Conservation (phyloP, 2,113 vertebrate genomes). For the Saimiri boliviensis region DNA sequence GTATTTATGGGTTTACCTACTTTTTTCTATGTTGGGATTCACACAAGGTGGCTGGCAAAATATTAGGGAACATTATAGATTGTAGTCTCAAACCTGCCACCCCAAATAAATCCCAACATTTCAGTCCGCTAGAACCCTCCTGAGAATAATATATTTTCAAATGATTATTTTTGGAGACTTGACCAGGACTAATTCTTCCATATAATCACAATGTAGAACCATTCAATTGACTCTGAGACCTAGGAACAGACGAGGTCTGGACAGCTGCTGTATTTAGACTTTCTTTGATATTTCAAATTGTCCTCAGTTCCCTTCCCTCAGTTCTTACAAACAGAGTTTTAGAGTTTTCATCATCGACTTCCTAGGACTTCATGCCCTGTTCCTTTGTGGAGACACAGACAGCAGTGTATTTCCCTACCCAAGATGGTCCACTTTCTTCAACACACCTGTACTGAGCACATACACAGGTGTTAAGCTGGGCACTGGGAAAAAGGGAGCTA, state of each 20-base stretch:
- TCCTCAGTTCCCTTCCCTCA: not conserved
- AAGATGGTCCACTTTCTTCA: not conserved
- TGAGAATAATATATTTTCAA: not conserved
- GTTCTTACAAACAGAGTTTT: not conserved
- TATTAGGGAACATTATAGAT: too few relatives aligned
- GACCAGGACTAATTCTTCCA: not conserved
- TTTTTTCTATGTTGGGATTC: not conserved
- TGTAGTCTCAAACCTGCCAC: too few relatives aligned
- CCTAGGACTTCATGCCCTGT: not conserved
- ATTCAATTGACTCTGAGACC: not conserved
- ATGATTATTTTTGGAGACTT: not conserved
- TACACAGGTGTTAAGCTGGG: accelerated
- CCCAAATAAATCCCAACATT: too few relatives aligned
- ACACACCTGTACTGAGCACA: not conserved
- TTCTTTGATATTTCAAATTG: not conserved
- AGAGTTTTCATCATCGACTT: not conserved
- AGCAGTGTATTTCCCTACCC: accelerated
- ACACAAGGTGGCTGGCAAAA: too few relatives aligned
- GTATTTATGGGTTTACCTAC: not conserved
- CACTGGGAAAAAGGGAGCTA: not conserved
- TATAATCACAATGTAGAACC: not conserved
- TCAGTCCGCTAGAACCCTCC: not conserved
- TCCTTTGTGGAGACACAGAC: not conserved
- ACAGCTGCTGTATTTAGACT: not conserved
- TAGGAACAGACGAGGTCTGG: not conserved